Base-by-base conservation (phyloP, 2,113 vertebrate genomes). In the Zosterops japonicus region DNA sequence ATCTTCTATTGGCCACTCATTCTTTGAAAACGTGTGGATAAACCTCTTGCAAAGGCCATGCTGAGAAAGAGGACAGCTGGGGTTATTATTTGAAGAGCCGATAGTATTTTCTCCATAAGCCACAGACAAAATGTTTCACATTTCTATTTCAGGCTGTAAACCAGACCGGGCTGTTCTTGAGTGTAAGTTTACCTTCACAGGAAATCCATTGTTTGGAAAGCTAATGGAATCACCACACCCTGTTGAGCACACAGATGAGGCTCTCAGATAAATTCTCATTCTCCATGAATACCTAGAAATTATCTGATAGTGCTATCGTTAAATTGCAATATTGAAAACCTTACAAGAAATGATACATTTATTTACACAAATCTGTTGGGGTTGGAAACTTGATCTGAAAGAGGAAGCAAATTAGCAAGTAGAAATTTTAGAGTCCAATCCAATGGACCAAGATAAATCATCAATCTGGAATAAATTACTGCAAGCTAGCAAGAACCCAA, bases 201-300 rank as follows among this genome's bases (percentile, higher is more conserved):
- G 93, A 96, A 96, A 93, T 60, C 80, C 47, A 93, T 95, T 97
- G 95, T 96, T 94, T 52, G 42, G 85, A 52, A 90, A 81, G 36
- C 36, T 52, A 79, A 76, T 10, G 80, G 83, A 91, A 65, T 31
- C 59, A 91, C 94, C 94, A 87, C 95, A 78, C 95, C 94, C 74
- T 85, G 42, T 50, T 50, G 36, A 2, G 8, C 52, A 63, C 60
- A 83, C 79, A 96, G 90, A 93, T 97, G 76, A 64, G 52, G 47
- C 68, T 77, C 52, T 55, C 76, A 0, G 93, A 90, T 95, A 94
- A 88, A 1, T 64, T 55, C 80, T 76, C 59, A 63, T 33, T 90
- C 83, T 83, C 64, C 83, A 22, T 3, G 14, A 91, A 94, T 88
- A 80, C 60, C 75, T 80, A 77, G 59, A 85, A 96, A 59, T 72